phyloP scores from a whole-genome alignment of 2,113 vertebrate species.

The Laticauda laticaudata region DNA sequence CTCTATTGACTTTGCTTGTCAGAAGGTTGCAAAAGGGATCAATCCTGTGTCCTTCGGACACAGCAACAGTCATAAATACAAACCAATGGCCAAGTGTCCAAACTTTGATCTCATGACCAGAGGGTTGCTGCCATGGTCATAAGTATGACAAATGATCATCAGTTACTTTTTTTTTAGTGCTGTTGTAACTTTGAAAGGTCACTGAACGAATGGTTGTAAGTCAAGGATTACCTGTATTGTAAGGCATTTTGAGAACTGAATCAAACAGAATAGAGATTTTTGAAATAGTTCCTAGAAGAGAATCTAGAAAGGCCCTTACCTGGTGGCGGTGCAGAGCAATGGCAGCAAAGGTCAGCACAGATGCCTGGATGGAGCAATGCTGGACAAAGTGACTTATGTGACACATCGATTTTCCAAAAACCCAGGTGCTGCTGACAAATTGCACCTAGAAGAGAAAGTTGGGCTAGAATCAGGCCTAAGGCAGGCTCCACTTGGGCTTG shows the following conservation, averaged over 20 bases:
- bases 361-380: conserved; percentile 79
- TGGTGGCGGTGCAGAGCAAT: conserved; percentile 77
- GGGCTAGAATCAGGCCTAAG: background rate
- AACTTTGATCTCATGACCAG: background rate
- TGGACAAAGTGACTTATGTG: conserved; percentile 80
- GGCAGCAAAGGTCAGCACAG: conserved; percentile 75
- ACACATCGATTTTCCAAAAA: conserved; percentile 78
- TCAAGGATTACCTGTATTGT: background rate
- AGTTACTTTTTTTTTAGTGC: background rate
- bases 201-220: background rate
- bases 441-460: conserved; percentile 63
- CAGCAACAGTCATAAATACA: background rate
- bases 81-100: background rate
- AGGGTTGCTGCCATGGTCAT: background rate
- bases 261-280: background rate
- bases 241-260: background rate
- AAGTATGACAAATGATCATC: background rate
- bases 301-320: conserved; percentile 36
- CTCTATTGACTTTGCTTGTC: background rate
- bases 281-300: rapidly evolving
- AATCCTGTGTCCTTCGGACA: background rate
- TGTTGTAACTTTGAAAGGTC: background rate
- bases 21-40: background rate
- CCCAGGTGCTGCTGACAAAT: conserved; percentile 78
- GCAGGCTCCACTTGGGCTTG: rapidly evolving